These are phyloP conservation scores for Ibidorhyncha struthersii DNA, from an alignment of 2,113 vertebrate genomes.

Conservation along the genomic window DNA sequence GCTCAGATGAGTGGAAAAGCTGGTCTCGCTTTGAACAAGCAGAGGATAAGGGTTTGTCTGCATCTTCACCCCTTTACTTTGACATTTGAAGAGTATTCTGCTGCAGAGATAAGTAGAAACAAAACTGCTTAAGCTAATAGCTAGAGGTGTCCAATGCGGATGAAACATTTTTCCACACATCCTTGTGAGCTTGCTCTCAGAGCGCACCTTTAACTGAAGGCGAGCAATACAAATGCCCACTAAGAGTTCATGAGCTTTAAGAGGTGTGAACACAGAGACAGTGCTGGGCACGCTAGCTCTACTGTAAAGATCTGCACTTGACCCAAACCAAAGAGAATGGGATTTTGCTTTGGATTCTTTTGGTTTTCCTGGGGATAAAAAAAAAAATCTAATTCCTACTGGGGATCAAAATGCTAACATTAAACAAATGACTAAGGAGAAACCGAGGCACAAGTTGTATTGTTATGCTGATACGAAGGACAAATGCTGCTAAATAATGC, in stretches of 20 bases:
- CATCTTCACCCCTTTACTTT: background rate
- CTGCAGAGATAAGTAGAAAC: background rate
- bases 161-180: background rate
- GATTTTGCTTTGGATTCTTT: background rate
- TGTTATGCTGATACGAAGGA: background rate
- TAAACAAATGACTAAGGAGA: background rate
- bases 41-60: background rate
- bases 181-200: background rate
- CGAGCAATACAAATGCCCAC: background rate
- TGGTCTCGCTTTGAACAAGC: background rate
- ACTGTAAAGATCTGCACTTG: background rate
- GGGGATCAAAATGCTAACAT: background rate
- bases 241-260: background rate
- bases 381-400: background rate
- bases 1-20: background rate
- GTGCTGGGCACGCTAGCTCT: no score
- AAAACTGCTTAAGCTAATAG: background rate
- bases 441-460: background rate
- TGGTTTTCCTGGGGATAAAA: background rate
- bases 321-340: background rate
- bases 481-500: background rate
- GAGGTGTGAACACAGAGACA: background rate
- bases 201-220: background rate
- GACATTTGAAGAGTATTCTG: background rate
- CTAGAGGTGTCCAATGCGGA: background rate